A percentile compares a stretch with the other conserved stretches of the same genome.
These are phyloP conservation scores for Lithobates pipiens DNA, from an alignment of 2,797 vertebrate species.

Conservation along the genomic window DNA sequence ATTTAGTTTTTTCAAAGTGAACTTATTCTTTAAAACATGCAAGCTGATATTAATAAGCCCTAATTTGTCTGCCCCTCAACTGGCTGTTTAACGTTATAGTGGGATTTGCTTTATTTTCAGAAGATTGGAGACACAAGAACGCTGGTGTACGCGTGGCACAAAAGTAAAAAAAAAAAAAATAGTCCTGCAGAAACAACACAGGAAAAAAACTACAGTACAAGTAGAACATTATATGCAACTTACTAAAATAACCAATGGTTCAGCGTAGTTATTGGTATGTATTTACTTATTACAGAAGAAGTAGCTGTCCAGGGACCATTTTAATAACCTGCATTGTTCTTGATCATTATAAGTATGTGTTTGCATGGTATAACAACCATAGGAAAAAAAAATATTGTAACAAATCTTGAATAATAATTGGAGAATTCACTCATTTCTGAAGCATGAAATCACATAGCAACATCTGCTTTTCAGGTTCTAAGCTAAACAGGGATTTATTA, in stretches of 20 bases:
- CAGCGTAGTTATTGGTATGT: neutral
- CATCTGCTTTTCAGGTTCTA: slow-evolving; percentile 52
- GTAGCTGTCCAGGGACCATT: neutral
- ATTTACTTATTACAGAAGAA: slow-evolving; percentile 1
- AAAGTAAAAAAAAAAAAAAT: too few relatives aligned
- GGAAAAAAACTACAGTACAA: too few relatives aligned
- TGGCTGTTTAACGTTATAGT: too few relatives aligned
- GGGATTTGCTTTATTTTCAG: too few relatives aligned
- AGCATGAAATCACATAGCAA: slow-evolving; percentile 44
- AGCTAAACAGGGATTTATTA: slow-evolving; percentile 48
- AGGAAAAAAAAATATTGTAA: slow-evolving; percentile 16
- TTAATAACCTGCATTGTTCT: slow-evolving; percentile 32
- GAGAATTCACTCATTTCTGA: slow-evolving; percentile 29
- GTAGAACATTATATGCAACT: neutral
- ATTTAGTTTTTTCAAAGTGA: too few relatives aligned
- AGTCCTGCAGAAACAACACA: neutral
- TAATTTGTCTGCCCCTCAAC: too few relatives aligned
- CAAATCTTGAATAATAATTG: slow-evolving; percentile 44
- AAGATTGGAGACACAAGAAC: too few relatives aligned
- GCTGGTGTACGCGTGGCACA: too few relatives aligned
- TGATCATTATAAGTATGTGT: slow-evolving; percentile 24
- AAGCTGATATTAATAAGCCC: too few relatives aligned
- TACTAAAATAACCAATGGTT: neutral
- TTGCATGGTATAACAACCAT: slow-evolving; percentile 17
- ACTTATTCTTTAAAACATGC: too few relatives aligned